phyloP scores from a whole-genome alignment of 2,888 invertebrate species.

The Diaprepes abbreviatus region DNA sequence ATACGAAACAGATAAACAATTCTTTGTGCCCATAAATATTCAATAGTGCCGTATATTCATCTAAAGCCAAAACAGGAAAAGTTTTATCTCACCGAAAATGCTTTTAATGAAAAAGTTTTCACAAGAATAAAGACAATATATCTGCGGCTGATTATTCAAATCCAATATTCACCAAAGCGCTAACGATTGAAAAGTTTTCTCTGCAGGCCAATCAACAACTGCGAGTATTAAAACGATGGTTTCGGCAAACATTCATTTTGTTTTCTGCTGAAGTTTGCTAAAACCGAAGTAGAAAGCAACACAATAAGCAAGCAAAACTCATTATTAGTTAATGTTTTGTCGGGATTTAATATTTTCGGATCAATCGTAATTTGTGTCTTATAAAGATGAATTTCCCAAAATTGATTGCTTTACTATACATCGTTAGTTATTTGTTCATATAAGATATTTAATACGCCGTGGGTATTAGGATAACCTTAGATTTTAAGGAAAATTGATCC shows the following conservation, averaged over 20 bases:
- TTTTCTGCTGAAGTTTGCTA: slow-evolving; percentile 32
- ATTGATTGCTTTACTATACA: too few relatives aligned
- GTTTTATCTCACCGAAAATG: slow-evolving; percentile 8
- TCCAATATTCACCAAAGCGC: slow-evolving; percentile 31
- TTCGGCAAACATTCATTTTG: slow-evolving; percentile 33
- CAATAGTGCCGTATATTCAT: background rate
- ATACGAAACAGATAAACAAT: background rate
- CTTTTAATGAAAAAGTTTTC: slow-evolving; percentile 40
- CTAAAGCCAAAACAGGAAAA: slow-evolving; percentile 11
- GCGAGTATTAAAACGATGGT: slow-evolving; percentile 30
- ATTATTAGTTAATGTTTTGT: background rate
- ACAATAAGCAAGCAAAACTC: background rate
- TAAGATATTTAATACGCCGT: too few relatives aligned
- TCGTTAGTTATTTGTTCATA: too few relatives aligned
- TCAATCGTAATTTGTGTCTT: too few relatives aligned
- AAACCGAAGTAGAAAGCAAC: slow-evolving; percentile 2
- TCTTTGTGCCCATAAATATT: background rate
- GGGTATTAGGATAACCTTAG: too few relatives aligned
- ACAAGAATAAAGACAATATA: slow-evolving; percentile 41
- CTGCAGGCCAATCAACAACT: slow-evolving; percentile 33
- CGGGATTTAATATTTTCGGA: background rate
- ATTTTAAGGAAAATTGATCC: too few relatives aligned
- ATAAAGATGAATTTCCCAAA: too few relatives aligned
- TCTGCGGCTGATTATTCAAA: slow-evolving; percentile 41
- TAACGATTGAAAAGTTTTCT: slow-evolving; percentile 40